Evolutionary conservation across 1,140 invertebrate species (phyloP).

Genomic region (Drosophila pseudoananassae): DNA sequence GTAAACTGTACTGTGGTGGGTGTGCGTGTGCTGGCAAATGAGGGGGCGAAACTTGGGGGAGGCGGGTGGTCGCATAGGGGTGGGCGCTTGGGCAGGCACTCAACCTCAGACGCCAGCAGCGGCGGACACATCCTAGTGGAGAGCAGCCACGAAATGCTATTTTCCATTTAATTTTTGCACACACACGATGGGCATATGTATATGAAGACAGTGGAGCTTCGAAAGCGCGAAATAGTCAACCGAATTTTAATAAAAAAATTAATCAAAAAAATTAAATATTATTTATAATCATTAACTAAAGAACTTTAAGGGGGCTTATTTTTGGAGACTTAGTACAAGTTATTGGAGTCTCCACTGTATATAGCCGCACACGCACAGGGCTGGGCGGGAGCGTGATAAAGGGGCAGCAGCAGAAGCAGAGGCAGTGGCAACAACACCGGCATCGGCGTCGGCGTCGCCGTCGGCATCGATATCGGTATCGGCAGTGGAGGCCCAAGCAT

Average conservation of each 20-base stretch:
- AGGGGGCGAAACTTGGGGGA: constrained; percentile 7
- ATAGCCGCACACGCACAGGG: constrained; percentile 43
- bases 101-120: constrained; percentile 48
- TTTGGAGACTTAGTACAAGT: background rate
- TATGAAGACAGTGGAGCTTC: constrained; percentile 8
- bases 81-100: constrained; percentile 30
- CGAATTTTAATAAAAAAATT: background rate
- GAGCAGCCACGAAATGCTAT: constrained; percentile 56
- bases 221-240: no score
- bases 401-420: constrained; percentile 17
- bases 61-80: background rate
- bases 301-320: background rate
- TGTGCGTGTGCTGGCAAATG: constrained; percentile 25
- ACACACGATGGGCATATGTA: constrained; percentile 42
- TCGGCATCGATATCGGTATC: background rate
- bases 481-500: constrained; percentile 50
- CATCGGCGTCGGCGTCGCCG: background rate
- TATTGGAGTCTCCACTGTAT: constrained; percentile 5
- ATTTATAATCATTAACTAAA: background rate
- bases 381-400: constrained; percentile 20
- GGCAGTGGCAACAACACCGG: constrained; percentile 3
- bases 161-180: constrained; percentile 79
- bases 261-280: background rate
- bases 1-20: constrained; percentile 19
- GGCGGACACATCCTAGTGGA: constrained; percentile 63